Evolutionary conservation across 2,113 vertebrate genomes (phyloP), one percentile per base, ranked within the genome.

Genomic region (Zosterops borbonicus): DNA sequence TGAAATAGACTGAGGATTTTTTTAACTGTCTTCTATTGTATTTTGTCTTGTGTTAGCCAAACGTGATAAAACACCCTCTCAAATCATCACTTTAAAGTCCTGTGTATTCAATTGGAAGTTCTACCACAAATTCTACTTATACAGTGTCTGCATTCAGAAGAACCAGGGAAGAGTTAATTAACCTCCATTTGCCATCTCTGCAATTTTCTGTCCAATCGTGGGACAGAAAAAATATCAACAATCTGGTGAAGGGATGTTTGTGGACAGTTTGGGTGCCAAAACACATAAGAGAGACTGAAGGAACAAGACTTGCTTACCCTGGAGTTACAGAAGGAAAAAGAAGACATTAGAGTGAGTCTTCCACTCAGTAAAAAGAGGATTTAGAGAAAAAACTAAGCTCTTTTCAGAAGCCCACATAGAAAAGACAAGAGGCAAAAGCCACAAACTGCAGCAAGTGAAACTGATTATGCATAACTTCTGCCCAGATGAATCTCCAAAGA

Each of bases 191-290:
- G 55, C 4, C 19, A 42, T 62, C 9, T 11, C 46, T 52, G 41
- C 37, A 69, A 69, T 64, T 55, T 50, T 80, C 21, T 86, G 33
- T 63, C 23, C 49, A 18, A 9, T 56, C 89, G 12, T 65, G 28
- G 28, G 19, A 19, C 7, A 71, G 33, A 79, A 89, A 3, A 80
- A 55, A 19, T 44, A 44, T 21, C 41, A 59, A 12, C 9, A 35
- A 39, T n/a, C n/a, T 77, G 73, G 14, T 37, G 41, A 73, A 81
- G 16, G 5, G 22, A 68, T 5, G 4, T 24, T 82, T 70, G 35
- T 0, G 2, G 47, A 63, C 1, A 1, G 8, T 59, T 74, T 4
- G 3, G 5, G 7, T 47, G 11, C 19, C 12, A 64, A 58, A 89
- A 44, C 11, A 63, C 9, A 21, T 8, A 63, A 67, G 52, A 52